Conservation (phyloP, 2,797 vertebrate genomes). For the Leptatherina wallacei region DNA sequence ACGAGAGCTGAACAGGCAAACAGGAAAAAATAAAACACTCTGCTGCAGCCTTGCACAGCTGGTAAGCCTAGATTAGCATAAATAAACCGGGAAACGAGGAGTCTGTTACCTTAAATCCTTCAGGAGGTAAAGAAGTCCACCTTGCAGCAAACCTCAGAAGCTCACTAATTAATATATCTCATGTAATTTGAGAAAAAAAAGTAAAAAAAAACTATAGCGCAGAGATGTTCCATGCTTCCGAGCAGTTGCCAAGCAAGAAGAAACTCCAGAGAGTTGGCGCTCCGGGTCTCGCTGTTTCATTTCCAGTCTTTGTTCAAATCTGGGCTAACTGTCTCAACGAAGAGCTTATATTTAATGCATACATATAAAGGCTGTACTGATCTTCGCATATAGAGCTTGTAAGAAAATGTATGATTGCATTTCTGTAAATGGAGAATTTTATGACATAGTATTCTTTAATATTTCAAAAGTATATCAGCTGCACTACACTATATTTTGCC, state of each 20-base stretch:
- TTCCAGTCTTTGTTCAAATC: constrained; percentile 23
- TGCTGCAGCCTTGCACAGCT: constrained; percentile 11
- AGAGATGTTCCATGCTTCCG: constrained; percentile 3
- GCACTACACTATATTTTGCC: background rate
- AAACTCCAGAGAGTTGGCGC: constrained; percentile 16
- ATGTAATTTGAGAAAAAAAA: constrained; percentile 2
- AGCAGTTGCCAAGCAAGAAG: constrained; percentile 4
- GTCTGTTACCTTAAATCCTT: constrained; percentile 6
- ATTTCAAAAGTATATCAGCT: background rate
- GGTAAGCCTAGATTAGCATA: constrained; percentile 2
- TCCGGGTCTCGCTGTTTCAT: background rate
- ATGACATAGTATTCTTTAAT: background rate
- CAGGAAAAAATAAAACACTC: constrained; percentile 1
- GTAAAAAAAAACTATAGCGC: background rate
- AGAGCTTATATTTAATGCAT: constrained; percentile 14
- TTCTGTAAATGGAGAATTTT: constrained; percentile 5
- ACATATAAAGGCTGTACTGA: constrained; percentile 15
- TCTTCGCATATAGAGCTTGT: background rate
- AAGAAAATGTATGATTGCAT: background rate
- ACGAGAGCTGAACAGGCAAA: background rate
- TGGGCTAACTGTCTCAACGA: constrained; percentile 9
- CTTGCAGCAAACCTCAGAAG: constrained; percentile 11
- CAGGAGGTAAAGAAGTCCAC: constrained; percentile 9
- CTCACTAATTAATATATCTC: constrained; percentile 12
- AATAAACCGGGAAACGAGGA: constrained; percentile 3